Evolutionary conservation across 2,113 vertebrate species (phyloP).

Genomic region (Chamaea fasciata): DNA sequence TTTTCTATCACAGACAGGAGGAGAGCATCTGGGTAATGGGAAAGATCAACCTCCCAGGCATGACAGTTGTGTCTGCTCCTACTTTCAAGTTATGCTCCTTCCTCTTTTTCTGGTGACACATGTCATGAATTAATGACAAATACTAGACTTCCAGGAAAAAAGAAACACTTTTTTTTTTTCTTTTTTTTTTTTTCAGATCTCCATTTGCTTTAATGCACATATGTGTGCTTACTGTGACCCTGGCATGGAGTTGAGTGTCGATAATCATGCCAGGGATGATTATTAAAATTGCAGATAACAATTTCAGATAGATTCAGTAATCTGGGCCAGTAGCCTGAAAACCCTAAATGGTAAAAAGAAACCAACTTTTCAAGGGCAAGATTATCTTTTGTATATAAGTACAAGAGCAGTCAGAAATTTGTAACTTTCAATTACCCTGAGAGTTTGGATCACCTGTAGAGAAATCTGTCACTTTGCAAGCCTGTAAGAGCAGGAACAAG

Average conservation of each 20-base stretch:
- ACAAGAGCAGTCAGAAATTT: background rate
- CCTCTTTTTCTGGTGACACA: background rate
- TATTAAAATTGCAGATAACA: background rate
- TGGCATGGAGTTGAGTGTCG: background rate
- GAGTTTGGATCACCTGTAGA: background rate
- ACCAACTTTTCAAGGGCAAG: background rate
- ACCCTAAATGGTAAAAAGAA: background rate
- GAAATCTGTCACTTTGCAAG: background rate
- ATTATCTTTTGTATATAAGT: background rate
- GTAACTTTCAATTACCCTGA: background rate
- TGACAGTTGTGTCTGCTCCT: background rate
- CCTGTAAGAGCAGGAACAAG: background rate
- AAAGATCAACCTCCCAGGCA: background rate
- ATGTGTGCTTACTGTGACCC: background rate
- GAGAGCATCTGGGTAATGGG: background rate
- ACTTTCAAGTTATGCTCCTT: background rate
- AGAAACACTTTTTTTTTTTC: background rate
- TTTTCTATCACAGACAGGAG: background rate
- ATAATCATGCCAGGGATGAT: background rate
- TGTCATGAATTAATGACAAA: background rate
- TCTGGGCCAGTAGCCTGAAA: background rate
- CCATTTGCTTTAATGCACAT: background rate
- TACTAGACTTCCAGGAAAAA: background rate
- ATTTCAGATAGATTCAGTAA: background rate
- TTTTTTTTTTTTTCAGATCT: background rate